phyloP scores from a whole-genome alignment of 2,113 vertebrate species.

The Suncus etruscus region DNA sequence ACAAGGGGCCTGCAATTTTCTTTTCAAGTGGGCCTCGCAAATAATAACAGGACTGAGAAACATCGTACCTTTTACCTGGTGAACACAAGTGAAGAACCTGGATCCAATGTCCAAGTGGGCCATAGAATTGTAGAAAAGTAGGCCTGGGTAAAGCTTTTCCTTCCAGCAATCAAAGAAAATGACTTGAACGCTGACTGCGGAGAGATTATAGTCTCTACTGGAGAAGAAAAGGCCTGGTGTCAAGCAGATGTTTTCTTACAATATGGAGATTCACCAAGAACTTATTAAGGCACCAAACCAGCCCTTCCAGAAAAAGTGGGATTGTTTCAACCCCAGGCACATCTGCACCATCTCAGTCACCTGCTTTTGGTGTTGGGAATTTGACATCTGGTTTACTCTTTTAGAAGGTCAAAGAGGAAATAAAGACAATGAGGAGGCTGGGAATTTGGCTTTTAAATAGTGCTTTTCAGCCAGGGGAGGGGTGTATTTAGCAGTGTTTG shows the following conservation, averaged over 20 bases:
- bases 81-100: conserved; percentile 73
- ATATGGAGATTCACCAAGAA: conserved; percentile 69
- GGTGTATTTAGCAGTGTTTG: background rate
- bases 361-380: conserved; percentile 62
- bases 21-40: conserved; percentile 34
- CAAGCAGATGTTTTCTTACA: conserved; percentile 48
- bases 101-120: conserved; percentile 61
- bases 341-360: conserved; percentile 14
- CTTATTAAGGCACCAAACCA: conserved; percentile 72
- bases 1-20: conserved; percentile 16
- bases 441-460: conserved; percentile 16
- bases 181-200: conserved; percentile 62
- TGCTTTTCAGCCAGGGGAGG: conserved; percentile 24
- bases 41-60: conserved; percentile 54
- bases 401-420: conserved; percentile 62
- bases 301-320: conserved; percentile 44
- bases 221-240: conserved; percentile 49
- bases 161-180: conserved; percentile 64
- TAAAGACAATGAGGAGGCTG: conserved; percentile 57
- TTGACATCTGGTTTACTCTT: conserved; percentile 69
- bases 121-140: conserved; percentile 17
- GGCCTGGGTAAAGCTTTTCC: conserved; percentile 58
- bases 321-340: conserved; percentile 49
- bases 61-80: conserved; percentile 66
- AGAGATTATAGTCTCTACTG: conserved; percentile 61